Conservation (phyloP, 1,140 invertebrate genomes). For the Archegozetes longisetosus region DNA sequence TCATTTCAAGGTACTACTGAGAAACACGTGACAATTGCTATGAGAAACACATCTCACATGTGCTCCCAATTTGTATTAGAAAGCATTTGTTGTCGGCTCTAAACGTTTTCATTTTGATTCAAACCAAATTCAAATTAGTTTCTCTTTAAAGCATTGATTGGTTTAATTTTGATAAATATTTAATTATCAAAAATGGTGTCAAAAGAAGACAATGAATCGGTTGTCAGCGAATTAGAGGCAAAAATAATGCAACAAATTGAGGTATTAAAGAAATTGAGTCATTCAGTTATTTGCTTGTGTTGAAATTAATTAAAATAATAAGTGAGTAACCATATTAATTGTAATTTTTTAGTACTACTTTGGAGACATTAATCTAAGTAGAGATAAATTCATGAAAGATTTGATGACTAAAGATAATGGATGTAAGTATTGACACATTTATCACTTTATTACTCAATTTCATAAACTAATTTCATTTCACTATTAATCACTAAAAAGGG, state of each 20-base stretch:
- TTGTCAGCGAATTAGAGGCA: constrained; percentile 14
- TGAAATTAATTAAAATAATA: constrained; percentile 7
- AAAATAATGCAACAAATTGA: constrained; percentile 27
- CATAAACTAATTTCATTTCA: constrained; percentile 2
- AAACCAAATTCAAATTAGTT: not conserved
- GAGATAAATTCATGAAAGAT: constrained; percentile 74
- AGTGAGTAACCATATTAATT: constrained; percentile 6
- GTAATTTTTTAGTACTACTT: constrained; percentile 49
- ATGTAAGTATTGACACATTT: constrained; percentile 39
- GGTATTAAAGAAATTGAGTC: too few species aligned
- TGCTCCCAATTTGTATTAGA: too few species aligned
- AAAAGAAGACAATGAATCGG: not conserved
- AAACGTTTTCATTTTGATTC: too few species aligned
- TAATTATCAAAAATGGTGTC: not conserved
- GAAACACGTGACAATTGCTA: too few species aligned
- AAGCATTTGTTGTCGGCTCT: too few species aligned
- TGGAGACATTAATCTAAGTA: constrained; percentile 69
- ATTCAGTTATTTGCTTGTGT: not conserved
- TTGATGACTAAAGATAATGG: constrained; percentile 69
- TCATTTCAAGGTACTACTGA: too few species aligned
- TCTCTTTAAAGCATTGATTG: not conserved
- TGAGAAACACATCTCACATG: too few species aligned
- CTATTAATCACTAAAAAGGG: constrained; percentile 31
- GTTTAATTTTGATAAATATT: not conserved
- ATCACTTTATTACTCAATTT: not conserved